Evolutionary conservation across 2,797 vertebrate genomes (phyloP).

Genomic region (Cetoscarus ocellatus): DNA sequence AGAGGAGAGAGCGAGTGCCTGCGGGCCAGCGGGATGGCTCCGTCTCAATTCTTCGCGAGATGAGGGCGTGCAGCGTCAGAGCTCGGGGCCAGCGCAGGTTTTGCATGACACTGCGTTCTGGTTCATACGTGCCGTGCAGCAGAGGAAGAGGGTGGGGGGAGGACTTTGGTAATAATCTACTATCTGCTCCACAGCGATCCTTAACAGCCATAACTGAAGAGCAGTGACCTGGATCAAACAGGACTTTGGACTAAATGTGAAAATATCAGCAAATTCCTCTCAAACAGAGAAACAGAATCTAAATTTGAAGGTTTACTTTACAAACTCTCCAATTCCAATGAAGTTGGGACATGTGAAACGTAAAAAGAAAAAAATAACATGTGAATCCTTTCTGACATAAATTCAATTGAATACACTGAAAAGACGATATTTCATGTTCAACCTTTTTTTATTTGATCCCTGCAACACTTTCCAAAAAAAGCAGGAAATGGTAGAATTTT

Average conservation of each 20-base stretch:
- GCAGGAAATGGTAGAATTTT: too few species aligned
- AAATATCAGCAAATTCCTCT: conserved; percentile 35
- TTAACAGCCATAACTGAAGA: conserved; percentile 42
- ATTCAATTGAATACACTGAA: too few species aligned
- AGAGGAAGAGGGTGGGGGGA: too few species aligned
- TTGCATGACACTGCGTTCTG: conserved; percentile 56
- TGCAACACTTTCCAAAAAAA: too few species aligned
- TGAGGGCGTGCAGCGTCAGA: conserved; percentile 2
- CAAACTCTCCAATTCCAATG: too few species aligned
- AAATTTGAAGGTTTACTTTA: neutral
- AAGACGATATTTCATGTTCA: too few species aligned
- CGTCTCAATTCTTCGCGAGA: conserved; percentile 24
- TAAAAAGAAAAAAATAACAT: too few species aligned
- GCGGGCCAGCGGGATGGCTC: conserved; percentile 1
- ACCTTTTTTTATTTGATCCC: too few species aligned
- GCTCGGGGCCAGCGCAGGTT: conserved; percentile 6
- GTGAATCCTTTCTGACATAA: too few species aligned
- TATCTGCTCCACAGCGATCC: conserved; percentile 17
- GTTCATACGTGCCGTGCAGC: conserved; percentile 8
- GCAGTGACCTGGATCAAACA: conserved; percentile 53
- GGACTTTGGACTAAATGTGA: conserved; percentile 44
- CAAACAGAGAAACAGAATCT: conserved; percentile 16
- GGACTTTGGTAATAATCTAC: conserved; percentile 56
- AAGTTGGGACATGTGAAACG: too few species aligned
- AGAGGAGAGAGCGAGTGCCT: neutral